Base-by-base conservation (phyloP, 2,888 invertebrate species). In the Metellina segmentata region DNA sequence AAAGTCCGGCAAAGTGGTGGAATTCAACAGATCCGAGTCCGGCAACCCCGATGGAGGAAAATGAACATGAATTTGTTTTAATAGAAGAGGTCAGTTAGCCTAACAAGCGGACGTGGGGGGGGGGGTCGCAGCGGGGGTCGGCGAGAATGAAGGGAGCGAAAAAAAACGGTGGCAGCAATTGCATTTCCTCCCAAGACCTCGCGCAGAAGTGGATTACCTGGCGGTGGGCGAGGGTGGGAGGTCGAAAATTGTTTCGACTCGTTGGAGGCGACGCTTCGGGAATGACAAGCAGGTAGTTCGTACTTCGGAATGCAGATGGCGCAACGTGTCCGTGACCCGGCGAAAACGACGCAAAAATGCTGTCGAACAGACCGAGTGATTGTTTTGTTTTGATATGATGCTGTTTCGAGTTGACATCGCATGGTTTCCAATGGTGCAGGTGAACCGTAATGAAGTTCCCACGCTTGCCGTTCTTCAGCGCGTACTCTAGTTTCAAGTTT, bases 1-100 rank as follows among this genome's bases (percentile, higher is more conserved):
- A 61, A 61, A 16, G 61, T 61, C 61, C 61, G 61, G 61, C 34
- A 34, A 34, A 34, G 34, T 34, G 34, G 34, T 4, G 34, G 34
- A 34, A 34, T 34, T 34, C 34, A 34, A 34, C 34, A 34, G 34
- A 34, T 34, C 49, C 13, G 9, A 16, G 61, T 61, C 61, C 61
- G 61, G 61, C 61, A 61, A 61, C 61, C 61, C 61, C 16, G 61
- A 11, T 16, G 13, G 61, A 16, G 9, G 61, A 51, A 87, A 87
- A 87, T 75, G 87, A 79, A 87, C 87, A 87, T 48, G 87, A 79
- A 87, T 87, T 87, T 87, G 87, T 87, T 87, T 87, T 79, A 87
- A 81, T 88, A 74, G 72, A 61, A 88, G 81, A 20, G 48, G 52
- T 71, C 81, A 72, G 72, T 81, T 87, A 72, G 81, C 72, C 51